Conservation (phyloP, 1,140 invertebrate genomes). For the Drosophila kurseongensis region DNA sequence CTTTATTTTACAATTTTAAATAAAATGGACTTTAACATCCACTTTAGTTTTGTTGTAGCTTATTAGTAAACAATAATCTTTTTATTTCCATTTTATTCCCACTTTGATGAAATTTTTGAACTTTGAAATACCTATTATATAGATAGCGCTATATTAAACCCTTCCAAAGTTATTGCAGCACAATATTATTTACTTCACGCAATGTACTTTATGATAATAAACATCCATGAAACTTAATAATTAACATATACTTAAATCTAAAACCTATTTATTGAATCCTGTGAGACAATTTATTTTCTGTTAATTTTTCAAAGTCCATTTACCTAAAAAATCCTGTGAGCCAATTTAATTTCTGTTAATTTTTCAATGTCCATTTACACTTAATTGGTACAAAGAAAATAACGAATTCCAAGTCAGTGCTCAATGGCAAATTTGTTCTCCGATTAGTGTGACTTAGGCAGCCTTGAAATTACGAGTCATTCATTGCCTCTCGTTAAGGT, state of each 20-base stretch:
- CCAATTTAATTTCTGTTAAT: constrained; percentile 6
- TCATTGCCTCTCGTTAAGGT: constrained; percentile 72
- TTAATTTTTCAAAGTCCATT: constrained; percentile 2
- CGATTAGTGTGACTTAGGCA: constrained; percentile 43
- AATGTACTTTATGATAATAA: not conserved
- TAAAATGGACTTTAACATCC: too few relatives aligned
- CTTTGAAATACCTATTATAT: too few relatives aligned
- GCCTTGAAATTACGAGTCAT: constrained; percentile 59
- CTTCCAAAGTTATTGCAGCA: too few relatives aligned
- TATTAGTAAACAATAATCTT: too few relatives aligned
- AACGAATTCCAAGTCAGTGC: constrained; percentile 11
- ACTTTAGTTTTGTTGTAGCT: too few relatives aligned
- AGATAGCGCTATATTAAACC: too few relatives aligned
- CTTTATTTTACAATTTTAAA: too few relatives aligned
- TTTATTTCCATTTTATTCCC: too few relatives aligned
- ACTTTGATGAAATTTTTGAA: too few relatives aligned
- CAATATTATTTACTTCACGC: too few relatives aligned
- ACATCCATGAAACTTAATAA: not conserved
- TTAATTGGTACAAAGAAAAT: constrained; percentile 14
- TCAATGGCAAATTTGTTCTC: constrained; percentile 42
- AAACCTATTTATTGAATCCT: too few relatives aligned
- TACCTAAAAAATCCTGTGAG: not conserved
- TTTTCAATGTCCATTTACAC: constrained; percentile 1
- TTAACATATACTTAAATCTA: too few relatives aligned
- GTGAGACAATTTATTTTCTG: not conserved